phyloP scores from a whole-genome alignment of 2,113 vertebrate species.

The Oreochromis tanganicae region DNA sequence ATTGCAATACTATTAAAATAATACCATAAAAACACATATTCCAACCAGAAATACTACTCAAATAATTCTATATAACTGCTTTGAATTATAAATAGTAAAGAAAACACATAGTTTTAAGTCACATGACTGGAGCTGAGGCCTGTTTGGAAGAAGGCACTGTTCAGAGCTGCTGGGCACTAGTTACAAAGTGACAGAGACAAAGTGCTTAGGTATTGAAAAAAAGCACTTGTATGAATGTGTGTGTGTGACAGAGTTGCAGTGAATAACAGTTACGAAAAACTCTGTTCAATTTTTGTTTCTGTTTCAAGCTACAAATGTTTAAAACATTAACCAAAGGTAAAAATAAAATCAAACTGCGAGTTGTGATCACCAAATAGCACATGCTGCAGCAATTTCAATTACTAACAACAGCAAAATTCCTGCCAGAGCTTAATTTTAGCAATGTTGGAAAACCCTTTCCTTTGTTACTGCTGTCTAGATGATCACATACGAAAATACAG shows the following conservation, averaged over 20 bases:
- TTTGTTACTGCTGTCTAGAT: background rate
- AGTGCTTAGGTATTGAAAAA: background rate
- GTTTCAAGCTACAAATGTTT: background rate
- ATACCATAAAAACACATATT: background rate
- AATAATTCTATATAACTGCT: background rate
- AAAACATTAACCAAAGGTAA: background rate
- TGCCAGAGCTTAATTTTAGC: background rate
- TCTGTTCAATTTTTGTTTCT: background rate
- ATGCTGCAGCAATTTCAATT: background rate
- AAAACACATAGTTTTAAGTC: background rate
- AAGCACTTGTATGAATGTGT: background rate
- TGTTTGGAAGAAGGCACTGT: background rate
- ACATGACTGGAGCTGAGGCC: background rate
- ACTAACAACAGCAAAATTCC: background rate
- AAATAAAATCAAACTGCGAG: background rate
- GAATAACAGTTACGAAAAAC: background rate
- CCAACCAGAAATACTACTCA: background rate
- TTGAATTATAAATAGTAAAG: background rate
- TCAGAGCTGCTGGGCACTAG: background rate
- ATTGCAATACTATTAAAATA: background rate
- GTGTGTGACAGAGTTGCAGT: background rate
- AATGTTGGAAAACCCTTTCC: background rate
- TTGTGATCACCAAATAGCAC: background rate
- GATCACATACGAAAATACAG: background rate
- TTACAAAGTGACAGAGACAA: background rate